Evolutionary conservation across 2,888 invertebrate species (phyloP), one percentile per base, ranked within the genome.

Genomic region (Ophioninae sp.): DNA sequence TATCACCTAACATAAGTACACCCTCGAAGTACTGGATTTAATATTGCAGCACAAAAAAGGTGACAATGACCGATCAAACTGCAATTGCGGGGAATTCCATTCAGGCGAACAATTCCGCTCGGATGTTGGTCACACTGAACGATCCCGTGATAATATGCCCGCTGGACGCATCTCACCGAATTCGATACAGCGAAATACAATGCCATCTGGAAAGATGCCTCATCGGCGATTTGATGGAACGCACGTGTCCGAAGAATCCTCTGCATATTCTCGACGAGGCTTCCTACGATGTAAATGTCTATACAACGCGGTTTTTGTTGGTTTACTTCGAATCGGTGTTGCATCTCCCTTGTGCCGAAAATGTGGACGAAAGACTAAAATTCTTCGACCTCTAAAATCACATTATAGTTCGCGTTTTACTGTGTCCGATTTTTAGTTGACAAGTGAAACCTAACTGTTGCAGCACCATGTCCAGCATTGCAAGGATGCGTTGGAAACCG

Each of bases 201-300:
- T 69, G 59, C 39, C 83, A 83, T 61, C 71, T 83, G 0, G 83
- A 83, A 44, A 59, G 83, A 78, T 83, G 83, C 22, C 73, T 83
- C 7, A 78, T 81, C 37, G 81, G 81, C 8, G 83, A 83, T 72
- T 81, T 83, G 56, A 65, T 81, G 13, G 30, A 67, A 56, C 78
- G 59, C 69, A 67, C 64, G 20, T 83, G 83, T 41, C 81, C 83
- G 23, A 73, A 56, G 65, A 83, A 83, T 63, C 23, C 69, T 10
- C 78, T 22, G 23, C 83, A 83, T 58, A 59, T 72, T 17, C 30
- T 83, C 10, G 83, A 83, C 61, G 83, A 83, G 13, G 64, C 81
- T 78, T 83, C 83, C 22, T 83, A 83, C 56, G 73, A 78, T n/a
- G 83, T 83, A 74, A 17, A 74, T 74, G 41, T 1, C 10, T 13